These are phyloP conservation scores for Notamacropus eugenii DNA, from an alignment of 2,797 vertebrate species.

Conservation along the genomic window DNA sequence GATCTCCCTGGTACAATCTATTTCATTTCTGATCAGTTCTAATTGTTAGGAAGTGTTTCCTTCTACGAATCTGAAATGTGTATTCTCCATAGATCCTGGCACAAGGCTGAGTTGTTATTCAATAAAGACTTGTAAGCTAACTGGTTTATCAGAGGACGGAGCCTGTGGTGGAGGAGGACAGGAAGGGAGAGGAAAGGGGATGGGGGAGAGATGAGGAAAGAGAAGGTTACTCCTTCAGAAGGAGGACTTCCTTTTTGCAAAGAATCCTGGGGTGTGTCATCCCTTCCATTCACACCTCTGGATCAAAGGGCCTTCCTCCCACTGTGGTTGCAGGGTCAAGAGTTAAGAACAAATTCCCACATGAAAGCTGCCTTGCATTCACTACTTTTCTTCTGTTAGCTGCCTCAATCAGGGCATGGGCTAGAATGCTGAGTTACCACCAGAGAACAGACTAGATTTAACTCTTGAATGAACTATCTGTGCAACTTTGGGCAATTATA, in stretches of 20 bases:
- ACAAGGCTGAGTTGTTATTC: not conserved
- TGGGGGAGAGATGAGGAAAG: not conserved
- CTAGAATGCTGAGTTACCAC: not conserved
- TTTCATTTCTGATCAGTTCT: not conserved
- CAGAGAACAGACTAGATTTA: not conserved
- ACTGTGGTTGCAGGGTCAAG: not conserved
- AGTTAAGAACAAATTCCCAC: not conserved
- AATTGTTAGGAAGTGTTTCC: not conserved
- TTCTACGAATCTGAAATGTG: not conserved
- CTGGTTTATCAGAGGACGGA: not conserved
- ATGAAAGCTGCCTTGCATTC: not conserved
- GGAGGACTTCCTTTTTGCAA: not conserved
- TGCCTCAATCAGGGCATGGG: not conserved
- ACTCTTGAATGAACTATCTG: not conserved
- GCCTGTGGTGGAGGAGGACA: not conserved
- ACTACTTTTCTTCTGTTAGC: not conserved
- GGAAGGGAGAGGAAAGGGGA: not conserved
- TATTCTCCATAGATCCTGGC: not conserved
- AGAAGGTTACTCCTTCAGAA: not conserved
- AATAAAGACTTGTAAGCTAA: not conserved
- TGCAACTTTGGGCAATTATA: not conserved
- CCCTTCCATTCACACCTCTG: not conserved
- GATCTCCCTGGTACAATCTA: not conserved
- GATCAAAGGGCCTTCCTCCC: not conserved
- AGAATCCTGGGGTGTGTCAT: not conserved